phyloP scores from a whole-genome alignment of 1,140 invertebrate genomes.

The Diprion similis region DNA sequence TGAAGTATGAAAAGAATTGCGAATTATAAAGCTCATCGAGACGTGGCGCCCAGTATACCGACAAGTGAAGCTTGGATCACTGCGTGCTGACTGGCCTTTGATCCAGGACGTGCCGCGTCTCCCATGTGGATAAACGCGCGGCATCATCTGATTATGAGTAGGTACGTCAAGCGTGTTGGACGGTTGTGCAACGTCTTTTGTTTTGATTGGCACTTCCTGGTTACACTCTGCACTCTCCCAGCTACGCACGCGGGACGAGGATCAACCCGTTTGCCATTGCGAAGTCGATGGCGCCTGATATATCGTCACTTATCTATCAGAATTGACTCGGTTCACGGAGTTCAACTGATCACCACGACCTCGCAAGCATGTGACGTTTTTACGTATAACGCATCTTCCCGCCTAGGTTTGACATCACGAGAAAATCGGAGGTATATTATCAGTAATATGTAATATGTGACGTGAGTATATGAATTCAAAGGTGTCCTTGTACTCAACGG shows the following conservation, averaged over 20 bases:
- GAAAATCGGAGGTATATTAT: too few species aligned
- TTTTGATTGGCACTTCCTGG: constrained; percentile 7
- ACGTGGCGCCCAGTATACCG: not conserved
- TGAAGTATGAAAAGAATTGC: not conserved
- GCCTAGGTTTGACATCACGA: too few species aligned
- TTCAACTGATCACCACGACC: not conserved
- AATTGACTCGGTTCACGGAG: not conserved
- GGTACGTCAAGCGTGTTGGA: not conserved
- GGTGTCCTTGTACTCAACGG: too few species aligned
- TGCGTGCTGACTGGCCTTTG: constrained; percentile 6
- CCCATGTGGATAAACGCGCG: not conserved
- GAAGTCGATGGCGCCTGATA: not conserved
- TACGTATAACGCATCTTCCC: too few species aligned
- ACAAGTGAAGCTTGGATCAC: not conserved
- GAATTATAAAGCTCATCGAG: not conserved
- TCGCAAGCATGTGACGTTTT: too few species aligned
- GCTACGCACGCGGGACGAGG: not conserved
- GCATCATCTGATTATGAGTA: not conserved
- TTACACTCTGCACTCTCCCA: constrained; percentile 2
- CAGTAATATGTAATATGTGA: too few species aligned
- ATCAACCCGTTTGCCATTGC: not conserved
- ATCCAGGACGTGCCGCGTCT: constrained; percentile 1
- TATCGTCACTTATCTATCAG: not conserved
- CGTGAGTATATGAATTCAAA: too few species aligned
- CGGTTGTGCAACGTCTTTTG: constrained; percentile 4